Conservation (phyloP, 2,888 invertebrate species). For the Eupelmus urozonus region DNA sequence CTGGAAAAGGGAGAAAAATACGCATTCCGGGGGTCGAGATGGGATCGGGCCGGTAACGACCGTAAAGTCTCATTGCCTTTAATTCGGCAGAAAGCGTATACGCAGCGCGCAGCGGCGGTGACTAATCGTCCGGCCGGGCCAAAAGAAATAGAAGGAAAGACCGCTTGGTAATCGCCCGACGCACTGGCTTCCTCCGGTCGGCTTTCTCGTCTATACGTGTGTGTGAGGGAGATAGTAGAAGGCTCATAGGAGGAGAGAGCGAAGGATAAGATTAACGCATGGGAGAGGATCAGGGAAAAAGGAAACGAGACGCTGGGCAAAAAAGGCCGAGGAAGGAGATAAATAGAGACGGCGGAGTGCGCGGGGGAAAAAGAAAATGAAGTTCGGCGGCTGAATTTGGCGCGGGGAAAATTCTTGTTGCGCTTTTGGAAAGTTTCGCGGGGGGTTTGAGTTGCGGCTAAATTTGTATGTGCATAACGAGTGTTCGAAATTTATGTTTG, state of each 20-base stretch:
- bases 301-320: background rate
- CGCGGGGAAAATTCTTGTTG: background rate
- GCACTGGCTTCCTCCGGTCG: background rate
- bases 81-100: slow-evolving; percentile 60
- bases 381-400: background rate
- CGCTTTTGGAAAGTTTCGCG: background rate
- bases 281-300: background rate
- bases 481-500: slow-evolving; percentile 28
- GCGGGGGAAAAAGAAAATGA: too few relatives aligned
- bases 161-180: slow-evolving; percentile 17
- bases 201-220: background rate
- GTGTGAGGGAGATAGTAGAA: background rate
- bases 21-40: slow-evolving; percentile 15
- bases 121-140: slow-evolving; percentile 61
- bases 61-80: slow-evolving; percentile 64
- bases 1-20: slow-evolving; percentile 2
- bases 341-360: background rate
- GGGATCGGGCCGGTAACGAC: slow-evolving; percentile 50
- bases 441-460: background rate
- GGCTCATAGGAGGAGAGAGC: background rate
- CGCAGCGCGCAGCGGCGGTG: slow-evolving; percentile 54
- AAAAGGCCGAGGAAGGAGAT: background rate
- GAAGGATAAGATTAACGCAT: slow-evolving; percentile 1
- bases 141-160: slow-evolving; percentile 27
- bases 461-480: slow-evolving; percentile 25